These are phyloP conservation scores for Ophioninae sp. DNA, from an alignment of 2,888 invertebrate genomes.

Conservation along the genomic window DNA sequence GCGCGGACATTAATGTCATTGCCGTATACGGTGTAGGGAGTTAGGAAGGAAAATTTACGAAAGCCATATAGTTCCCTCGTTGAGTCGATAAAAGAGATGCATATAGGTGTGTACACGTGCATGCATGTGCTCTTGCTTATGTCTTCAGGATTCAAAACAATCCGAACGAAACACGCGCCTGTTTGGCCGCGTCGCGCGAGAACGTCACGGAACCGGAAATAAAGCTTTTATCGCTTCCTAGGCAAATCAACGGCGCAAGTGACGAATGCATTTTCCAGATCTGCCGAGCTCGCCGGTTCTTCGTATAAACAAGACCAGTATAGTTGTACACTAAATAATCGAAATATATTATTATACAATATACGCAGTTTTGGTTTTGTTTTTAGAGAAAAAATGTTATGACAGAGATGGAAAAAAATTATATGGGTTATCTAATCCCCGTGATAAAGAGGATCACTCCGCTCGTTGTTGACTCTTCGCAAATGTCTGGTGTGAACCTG, in stretches of 20 bases:
- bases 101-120: neutral
- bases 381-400: neutral
- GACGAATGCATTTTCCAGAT: neutral
- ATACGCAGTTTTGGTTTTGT: neutral
- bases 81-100: neutral
- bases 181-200: neutral
- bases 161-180: neutral
- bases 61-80: constrained; percentile 40
- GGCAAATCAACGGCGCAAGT: neutral
- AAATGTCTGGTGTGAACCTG: constrained; percentile 28
- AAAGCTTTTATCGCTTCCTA: neutral
- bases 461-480: neutral
- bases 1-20: constrained; percentile 77
- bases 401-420: neutral
- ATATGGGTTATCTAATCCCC: neutral
- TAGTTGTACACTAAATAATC: neutral
- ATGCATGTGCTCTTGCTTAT: neutral
- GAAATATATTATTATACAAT: neutral
- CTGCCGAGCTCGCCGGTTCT: neutral
- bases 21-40: constrained; percentile 65
- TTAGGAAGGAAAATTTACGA: constrained; percentile 66
- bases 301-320: neutral
- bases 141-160: constrained; percentile 1
- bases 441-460: neutral
- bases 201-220: neutral